phyloP scores from a whole-genome alignment of 1,140 invertebrate species.

The Eufriesea mexicana region DNA sequence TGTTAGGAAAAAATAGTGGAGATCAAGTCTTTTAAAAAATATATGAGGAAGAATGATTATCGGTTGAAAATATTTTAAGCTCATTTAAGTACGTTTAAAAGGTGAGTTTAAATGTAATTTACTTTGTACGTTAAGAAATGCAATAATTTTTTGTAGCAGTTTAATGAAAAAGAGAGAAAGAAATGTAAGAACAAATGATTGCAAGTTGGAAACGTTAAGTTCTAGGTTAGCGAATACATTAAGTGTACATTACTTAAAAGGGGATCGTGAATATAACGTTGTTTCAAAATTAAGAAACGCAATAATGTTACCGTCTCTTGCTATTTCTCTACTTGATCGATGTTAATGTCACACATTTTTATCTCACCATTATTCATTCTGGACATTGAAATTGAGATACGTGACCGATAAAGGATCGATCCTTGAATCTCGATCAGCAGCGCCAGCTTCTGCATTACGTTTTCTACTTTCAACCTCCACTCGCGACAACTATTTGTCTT shows the following conservation, averaged over 20 bases:
- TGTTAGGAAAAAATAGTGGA: too few relatives aligned
- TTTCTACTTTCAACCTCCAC: constrained; percentile 12
- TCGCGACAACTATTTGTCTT: constrained; percentile 55
- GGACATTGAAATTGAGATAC: constrained; percentile 28
- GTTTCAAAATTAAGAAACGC: neutral
- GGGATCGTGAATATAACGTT: neutral
- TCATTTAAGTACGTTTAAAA: too few relatives aligned
- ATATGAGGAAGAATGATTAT: too few relatives aligned
- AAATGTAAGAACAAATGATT: neutral
- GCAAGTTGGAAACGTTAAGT: neutral
- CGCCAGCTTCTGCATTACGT: constrained; percentile 2
- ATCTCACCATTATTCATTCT: neutral
- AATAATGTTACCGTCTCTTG: neutral
- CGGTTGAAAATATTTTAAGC: too few relatives aligned
- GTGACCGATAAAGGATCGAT: constrained; percentile 22
- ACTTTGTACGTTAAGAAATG: too few relatives aligned
- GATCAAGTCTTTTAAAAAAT: too few relatives aligned
- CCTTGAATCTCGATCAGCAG: constrained; percentile 21
- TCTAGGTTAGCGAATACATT: neutral
- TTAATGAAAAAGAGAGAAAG: neutral
- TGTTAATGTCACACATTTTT: neutral
- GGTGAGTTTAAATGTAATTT: too few relatives aligned
- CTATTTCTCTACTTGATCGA: neutral
- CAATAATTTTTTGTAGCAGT: neutral
- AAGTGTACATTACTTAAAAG: neutral